Evolutionary conservation across 2,888 invertebrate genomes (phyloP).

Genomic region (Rhamphomyia laevipes): DNA sequence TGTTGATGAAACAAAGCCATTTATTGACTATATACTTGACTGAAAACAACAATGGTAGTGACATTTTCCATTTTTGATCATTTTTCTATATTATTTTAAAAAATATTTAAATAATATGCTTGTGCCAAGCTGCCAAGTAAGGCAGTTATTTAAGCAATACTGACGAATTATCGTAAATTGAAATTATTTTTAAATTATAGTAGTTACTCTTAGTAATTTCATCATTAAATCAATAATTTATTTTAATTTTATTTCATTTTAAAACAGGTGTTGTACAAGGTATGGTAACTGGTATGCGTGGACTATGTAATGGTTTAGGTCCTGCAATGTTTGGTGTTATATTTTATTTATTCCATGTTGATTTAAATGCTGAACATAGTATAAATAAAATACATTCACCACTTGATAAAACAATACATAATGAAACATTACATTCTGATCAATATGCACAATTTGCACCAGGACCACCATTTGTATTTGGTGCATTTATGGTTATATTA

Average conservation of each 20-base stretch:
- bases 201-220: neutral
- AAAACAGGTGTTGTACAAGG: constrained; percentile 78
- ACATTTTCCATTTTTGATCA: too few species aligned
- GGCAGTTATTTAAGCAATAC: too few species aligned
- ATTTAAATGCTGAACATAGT: constrained; percentile 68
- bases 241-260: neutral
- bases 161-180: too few species aligned
- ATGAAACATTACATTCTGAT: constrained; percentile 28
- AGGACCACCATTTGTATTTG: constrained; percentile 97
- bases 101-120: too few species aligned
- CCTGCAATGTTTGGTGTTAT: constrained; percentile 98
- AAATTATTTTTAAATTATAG: neutral
- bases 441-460: constrained; percentile 65
- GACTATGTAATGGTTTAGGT: constrained; percentile 94
- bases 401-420: constrained; percentile 4
- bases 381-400: constrained; percentile 10
- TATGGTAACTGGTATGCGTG: constrained; percentile 97
- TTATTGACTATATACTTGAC: too few species aligned
- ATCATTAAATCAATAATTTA: too few species aligned
- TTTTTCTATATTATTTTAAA: too few species aligned
- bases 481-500: constrained; percentile 90
- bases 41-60: too few species aligned
- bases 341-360: constrained; percentile 97
- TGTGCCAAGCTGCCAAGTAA: too few species aligned
- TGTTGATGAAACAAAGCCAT: too few species aligned